Base-by-base conservation (phyloP, 2,113 vertebrate species). In the Pitta sordida region DNA sequence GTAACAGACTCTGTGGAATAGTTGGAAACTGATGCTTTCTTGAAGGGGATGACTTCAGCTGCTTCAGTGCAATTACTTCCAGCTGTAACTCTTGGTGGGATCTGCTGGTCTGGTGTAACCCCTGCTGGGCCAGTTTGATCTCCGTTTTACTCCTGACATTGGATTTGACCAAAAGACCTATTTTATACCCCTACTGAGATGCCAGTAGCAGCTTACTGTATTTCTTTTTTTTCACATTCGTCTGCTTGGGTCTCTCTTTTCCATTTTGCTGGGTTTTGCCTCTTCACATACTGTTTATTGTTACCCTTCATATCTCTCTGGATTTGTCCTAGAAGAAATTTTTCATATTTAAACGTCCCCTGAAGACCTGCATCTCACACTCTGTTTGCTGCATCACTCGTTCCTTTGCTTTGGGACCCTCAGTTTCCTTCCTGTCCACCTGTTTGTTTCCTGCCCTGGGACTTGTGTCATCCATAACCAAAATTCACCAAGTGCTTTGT, bases 321-420 rank as follows among this genome's bases (percentile, higher is more conserved):
- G 23, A 86, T 93, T 80, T 73, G 22, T 58, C 20, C 37, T 71
- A 46, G n/a, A 80, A 78, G 41, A 2, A 21, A 4, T 3, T n/a
- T 43, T 76, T 63, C 1, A 5, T 69, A 23, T 37, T 82, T 88
- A 81, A 92, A 39, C 29, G 19, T 78, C 21, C 67, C 20, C 10
- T 91, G 9, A 70, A 70, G 26, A 52, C 15, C 51, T 0, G 0
- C 8, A 12, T 65, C 30, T 74, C 24, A 15, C n/a, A 7, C 29
- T 62, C 9, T 70, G 6, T 48, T 84, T 73, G 52, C 60, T 75
- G 30, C 37, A 77, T 70, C 78, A 44, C 20, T 52, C 15, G 14
- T 91, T 90, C 8, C 41, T n/a, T 85, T 69, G 14, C 41, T 74
- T 70, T 76, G 46, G 23, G 51, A 77, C 27, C 3, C 18, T 65